These are phyloP conservation scores for Trogon melanurus DNA, from an alignment of 2,113 vertebrate genomes.

Conservation along the genomic window DNA sequence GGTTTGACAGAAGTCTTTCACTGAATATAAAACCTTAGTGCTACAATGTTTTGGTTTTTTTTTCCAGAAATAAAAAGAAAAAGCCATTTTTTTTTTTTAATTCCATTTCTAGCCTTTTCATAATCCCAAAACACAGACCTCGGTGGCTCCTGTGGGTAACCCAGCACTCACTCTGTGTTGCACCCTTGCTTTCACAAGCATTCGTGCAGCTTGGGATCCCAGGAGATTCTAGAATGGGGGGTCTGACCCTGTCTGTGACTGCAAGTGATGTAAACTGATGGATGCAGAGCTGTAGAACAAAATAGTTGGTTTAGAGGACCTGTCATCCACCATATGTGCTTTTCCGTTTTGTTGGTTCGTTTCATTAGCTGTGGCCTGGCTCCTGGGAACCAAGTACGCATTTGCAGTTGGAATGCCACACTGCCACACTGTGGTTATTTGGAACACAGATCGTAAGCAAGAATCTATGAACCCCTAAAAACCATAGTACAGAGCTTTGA, in stretches of 20 bases:
- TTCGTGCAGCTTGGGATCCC: background rate
- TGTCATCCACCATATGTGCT: background rate
- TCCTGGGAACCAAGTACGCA: background rate
- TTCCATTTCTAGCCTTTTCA: background rate
- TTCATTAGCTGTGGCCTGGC: background rate
- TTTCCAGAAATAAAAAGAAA: background rate
- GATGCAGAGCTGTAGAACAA: background rate
- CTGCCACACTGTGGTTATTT: conserved; percentile 77
- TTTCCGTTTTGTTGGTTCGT: background rate
- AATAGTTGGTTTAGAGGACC: background rate
- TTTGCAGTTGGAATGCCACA: conserved; percentile 54
- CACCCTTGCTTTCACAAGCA: background rate
- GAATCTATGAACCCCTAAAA: background rate
- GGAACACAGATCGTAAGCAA: background rate
- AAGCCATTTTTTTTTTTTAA: background rate
- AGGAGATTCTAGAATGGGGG: background rate
- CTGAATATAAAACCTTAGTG: background rate
- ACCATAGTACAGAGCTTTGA: background rate
- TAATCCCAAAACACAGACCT: background rate
- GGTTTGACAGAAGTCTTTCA: background rate
- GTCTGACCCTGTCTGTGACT: rapidly evolving
- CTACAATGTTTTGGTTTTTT: too few species aligned
- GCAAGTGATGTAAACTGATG: background rate
- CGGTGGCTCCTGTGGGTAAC: background rate
- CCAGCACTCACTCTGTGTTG: background rate